phyloP scores from a whole-genome alignment of 2,888 invertebrate genomes.

The Lasioglossum malachurum region DNA sequence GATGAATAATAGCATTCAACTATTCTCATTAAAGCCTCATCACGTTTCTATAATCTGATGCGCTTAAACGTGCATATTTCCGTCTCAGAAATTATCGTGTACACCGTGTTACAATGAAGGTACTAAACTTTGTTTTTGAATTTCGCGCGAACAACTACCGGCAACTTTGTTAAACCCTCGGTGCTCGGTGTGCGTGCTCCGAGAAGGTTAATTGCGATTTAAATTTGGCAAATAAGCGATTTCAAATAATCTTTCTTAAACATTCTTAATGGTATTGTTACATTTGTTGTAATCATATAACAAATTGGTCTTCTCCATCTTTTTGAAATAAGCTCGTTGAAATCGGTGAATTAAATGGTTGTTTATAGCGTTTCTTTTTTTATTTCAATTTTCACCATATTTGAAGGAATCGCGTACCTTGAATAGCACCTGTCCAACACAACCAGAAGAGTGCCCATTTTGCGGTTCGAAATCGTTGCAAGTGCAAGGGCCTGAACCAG shows the following conservation, averaged over 20 bases:
- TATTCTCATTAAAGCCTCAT: background rate
- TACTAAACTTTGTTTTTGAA: background rate
- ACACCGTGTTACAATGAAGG: background rate
- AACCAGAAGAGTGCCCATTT: slow-evolving; percentile 93
- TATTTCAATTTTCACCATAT: background rate
- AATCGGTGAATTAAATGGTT: background rate
- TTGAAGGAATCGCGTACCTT: slow-evolving; percentile 86
- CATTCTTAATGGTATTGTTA: no score
- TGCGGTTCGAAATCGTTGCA: slow-evolving; percentile 90
- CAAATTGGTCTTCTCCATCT: background rate
- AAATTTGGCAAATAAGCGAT: background rate
- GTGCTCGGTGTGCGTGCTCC: background rate
- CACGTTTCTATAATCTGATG: background rate
- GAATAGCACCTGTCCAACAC: slow-evolving; percentile 92
- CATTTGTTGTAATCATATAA: background rate
- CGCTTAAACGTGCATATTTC: background rate
- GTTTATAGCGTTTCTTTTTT: background rate
- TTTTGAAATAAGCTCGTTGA: background rate
- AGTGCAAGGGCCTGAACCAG: slow-evolving; percentile 87
- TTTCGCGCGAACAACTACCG: background rate
- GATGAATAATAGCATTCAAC: background rate
- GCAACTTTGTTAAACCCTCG: background rate
- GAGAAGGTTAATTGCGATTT: background rate
- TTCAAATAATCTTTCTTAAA: background rate
- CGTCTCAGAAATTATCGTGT: background rate